Evolutionary conservation across 2,888 invertebrate genomes (phyloP).

Genomic region (Artemia sinica): DNA sequence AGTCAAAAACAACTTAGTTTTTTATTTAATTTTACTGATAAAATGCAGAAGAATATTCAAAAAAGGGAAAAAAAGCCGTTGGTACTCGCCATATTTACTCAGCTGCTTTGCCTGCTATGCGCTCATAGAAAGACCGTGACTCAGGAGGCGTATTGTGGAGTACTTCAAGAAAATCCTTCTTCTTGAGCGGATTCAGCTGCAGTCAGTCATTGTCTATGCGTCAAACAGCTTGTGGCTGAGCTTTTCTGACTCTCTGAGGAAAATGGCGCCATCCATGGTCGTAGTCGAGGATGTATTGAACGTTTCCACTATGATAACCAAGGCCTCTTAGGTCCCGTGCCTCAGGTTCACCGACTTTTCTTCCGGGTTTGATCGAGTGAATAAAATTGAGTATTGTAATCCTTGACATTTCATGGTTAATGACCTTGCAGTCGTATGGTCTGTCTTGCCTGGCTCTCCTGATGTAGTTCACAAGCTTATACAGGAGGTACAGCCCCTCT

Average conservation of each 20-base stretch:
- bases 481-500: slow-evolving; percentile 12
- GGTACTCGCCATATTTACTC: not conserved
- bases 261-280: not conserved
- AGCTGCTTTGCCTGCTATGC: not conserved
- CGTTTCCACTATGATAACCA: not conserved
- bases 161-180: not conserved
- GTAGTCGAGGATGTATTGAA: not conserved
- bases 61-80: not conserved
- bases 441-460: slow-evolving; percentile 6
- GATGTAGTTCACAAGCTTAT: slow-evolving; percentile 1
- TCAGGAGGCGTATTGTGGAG: not conserved
- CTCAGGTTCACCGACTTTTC: not conserved
- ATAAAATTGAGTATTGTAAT: not conserved
- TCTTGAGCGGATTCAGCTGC: not conserved
- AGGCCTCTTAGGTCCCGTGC: not conserved
- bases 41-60: not conserved
- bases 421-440: not conserved
- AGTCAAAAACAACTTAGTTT: no score
- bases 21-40: not conserved
- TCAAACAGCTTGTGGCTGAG: not conserved
- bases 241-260: not conserved
- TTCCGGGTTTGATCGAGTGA: no score
- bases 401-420: not conserved
- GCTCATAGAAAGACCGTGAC: not conserved
- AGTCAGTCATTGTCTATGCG: not conserved